Evolutionary conservation across 2,797 vertebrate genomes (phyloP).

Genomic region (Rhinatrema bivittatum): DNA sequence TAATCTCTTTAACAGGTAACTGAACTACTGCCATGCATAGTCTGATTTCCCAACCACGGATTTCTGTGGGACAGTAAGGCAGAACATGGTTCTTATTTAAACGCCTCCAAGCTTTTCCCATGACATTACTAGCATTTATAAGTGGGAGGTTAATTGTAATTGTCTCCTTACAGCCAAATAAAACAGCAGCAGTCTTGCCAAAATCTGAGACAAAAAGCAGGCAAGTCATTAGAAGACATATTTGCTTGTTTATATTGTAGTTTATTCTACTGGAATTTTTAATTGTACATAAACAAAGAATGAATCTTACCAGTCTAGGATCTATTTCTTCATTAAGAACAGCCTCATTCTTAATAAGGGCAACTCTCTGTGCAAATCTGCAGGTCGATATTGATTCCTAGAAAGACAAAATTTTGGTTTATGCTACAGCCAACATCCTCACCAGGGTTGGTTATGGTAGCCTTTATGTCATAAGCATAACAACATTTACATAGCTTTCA

Average conservation of each 20-base stretch:
- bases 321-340: conserved; percentile 90
- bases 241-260: no score
- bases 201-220: no score
- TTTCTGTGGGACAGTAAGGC: background rate
- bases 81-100: conserved; percentile 3
- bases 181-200: background rate
- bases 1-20: no score
- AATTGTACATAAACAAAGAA: background rate
- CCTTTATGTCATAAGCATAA: no score
- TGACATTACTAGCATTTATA: conserved; percentile 1
- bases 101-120: background rate
- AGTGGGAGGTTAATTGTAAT: background rate
- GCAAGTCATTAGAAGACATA: no score
- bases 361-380: conserved; percentile 90
- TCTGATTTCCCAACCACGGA: no score
- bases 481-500: no score
- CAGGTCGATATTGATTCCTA: conserved; percentile 96
- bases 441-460: no score
- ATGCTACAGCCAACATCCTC: conserved; percentile 2
- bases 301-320: conserved; percentile 72
- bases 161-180: background rate
- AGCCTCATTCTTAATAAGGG: conserved; percentile 90
- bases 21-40: no score
- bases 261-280: no score
- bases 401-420: background rate